Base-by-base conservation (phyloP, 2,113 vertebrate genomes). In the Stictonetta naevosa region DNA sequence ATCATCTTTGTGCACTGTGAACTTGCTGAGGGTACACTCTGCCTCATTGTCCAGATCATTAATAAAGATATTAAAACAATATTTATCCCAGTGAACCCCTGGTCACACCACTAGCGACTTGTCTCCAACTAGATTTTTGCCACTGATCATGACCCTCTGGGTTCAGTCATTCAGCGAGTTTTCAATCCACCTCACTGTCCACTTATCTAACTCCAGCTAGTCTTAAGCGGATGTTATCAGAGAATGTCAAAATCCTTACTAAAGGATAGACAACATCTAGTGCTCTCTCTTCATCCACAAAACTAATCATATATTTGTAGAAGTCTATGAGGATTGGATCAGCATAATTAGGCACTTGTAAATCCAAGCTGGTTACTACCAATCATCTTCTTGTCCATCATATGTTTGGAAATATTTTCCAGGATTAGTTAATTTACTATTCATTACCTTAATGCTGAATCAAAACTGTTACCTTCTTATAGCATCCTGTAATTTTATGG, bases 91-190 rank as follows among this genome's bases (percentile, higher is more conserved):
- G 12, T 23, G 34, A 69, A 46, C 11, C 9, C 22, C 34, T n/a
- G n/a, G 40, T 31, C 40, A 50, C 26, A 74, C 12, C 2, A 3
- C 9, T 55, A 38, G 46, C 5, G 55, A 26, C 48, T 92, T 82
- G 71, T 29, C 13, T 72, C 36, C 50, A 66, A 2, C 28, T 26
- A 28, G 64, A 29, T 59, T 59, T 38, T 19, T 66, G 64, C 12
- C 31, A 18, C 11, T 59, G 42, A 34, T 22, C 17, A 59, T 20
- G 71, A 46, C 4, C 3, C 4, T 2, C 2, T 0, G 1, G 14
- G 15, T 21, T 7, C n/a, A 72, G 21, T 29, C 29, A 48, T 72
- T 72, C 36, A 59, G 5, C 2, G 12, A 33, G 29, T 71, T 82
- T 77, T 86, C 11, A 29, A 6, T 42, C 52, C 46, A 53, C 18